phyloP scores from a whole-genome alignment of 2,888 invertebrate species.

The Dolomedes plantarius region DNA sequence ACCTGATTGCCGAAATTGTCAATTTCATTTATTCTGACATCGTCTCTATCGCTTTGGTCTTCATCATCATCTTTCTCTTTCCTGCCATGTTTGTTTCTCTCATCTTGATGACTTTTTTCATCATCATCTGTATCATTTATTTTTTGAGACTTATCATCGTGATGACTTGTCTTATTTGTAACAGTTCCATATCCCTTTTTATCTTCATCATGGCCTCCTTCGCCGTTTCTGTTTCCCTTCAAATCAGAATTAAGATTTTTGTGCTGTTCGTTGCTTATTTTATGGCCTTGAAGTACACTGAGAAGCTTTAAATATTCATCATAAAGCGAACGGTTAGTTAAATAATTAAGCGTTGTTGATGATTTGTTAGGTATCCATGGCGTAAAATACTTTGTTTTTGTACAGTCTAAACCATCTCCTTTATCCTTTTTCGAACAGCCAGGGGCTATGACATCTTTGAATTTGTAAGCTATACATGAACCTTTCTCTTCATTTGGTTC shows the following conservation, averaged over 20 bases:
- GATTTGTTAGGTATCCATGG: neutral
- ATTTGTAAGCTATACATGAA: constrained; percentile 7
- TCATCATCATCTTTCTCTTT: neutral
- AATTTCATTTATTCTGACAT: no score
- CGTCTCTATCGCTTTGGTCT: neutral
- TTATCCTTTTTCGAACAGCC: neutral
- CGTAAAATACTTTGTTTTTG: neutral
- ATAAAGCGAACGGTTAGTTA: neutral
- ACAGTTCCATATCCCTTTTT: neutral
- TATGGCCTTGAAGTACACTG: no score
- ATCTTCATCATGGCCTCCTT: neutral
- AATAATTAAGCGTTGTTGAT: neutral
- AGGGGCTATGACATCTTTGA: neutral
- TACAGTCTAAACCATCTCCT: neutral
- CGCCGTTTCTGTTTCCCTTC: neutral
- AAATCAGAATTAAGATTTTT: no score
- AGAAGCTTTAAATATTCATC: neutral
- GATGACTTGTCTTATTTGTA: no score
- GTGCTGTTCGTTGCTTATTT: no score
- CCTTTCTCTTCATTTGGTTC: neutral
- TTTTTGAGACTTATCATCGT: no score
- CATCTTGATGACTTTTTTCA: no score
- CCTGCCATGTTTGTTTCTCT: no score
- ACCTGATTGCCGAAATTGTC: no score
- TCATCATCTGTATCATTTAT: no score